A percentile compares a stretch with the other conserved stretches of the same genome.
Conservation (phyloP, 2,888 invertebrate genomes). For the Tetropium fuscum region DNA sequence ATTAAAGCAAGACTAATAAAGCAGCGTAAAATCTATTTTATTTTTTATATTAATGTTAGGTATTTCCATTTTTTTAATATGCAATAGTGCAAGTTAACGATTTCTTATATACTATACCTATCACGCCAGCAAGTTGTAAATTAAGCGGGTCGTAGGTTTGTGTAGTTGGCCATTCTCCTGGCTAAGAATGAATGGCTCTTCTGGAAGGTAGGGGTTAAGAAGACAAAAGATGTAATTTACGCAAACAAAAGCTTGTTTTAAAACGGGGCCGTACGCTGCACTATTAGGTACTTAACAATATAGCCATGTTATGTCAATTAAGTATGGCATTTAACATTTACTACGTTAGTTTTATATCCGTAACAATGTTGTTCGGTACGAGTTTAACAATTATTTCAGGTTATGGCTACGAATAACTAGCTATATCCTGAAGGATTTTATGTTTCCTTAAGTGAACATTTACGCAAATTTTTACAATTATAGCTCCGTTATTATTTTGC, state of each 20-base stretch:
- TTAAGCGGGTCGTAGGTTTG: slow-evolving; percentile 23
- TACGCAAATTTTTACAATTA: too few relatives aligned
- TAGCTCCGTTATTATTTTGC: too few relatives aligned
- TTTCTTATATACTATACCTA: slow-evolving; percentile 4
- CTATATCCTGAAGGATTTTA: too few relatives aligned
- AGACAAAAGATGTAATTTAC: slow-evolving; percentile 25
- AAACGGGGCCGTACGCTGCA: slow-evolving; percentile 3
- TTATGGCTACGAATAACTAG: not conserved
- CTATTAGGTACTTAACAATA: slow-evolving; percentile 20
- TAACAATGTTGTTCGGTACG: slow-evolving; percentile 18
- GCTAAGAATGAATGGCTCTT: slow-evolving; percentile 13
- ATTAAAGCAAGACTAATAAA: too few relatives aligned
- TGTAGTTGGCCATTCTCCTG: not conserved
- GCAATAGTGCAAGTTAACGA: slow-evolving; percentile 2
- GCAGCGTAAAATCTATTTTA: too few relatives aligned
- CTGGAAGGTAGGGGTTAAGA: not conserved
- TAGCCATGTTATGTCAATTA: slow-evolving; percentile 25
- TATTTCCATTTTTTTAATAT: too few relatives aligned
- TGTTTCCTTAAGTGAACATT: too few relatives aligned
- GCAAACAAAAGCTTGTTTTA: slow-evolving; percentile 20
- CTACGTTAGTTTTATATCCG: slow-evolving; percentile 21
- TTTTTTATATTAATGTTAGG: too few relatives aligned
- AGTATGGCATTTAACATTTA: slow-evolving; percentile 21
- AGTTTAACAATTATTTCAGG: not conserved
- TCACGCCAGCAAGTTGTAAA: slow-evolving; percentile 11